Percentiles rank a stretch among this genome's conserved stretches.
Conservation (phyloP, 2,888 invertebrate species). For the Amiota mariae region DNA sequence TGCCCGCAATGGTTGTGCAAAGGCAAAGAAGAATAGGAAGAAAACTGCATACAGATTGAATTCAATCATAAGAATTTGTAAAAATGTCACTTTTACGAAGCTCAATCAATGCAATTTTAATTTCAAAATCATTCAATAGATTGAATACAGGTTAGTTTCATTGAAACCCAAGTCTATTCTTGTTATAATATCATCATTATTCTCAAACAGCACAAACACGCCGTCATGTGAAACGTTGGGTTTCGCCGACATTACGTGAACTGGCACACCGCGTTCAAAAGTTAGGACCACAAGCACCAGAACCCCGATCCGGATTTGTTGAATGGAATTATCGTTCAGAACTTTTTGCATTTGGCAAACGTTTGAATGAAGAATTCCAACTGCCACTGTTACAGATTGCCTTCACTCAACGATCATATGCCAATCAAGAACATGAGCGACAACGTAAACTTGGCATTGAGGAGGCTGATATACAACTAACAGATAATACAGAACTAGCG, state of each 20-base stretch:
- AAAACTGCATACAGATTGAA: no score
- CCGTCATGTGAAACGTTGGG: conserved; percentile 76
- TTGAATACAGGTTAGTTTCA: conserved; percentile 39
- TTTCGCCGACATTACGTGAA: conserved; percentile 80
- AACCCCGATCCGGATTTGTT: conserved; percentile 78
- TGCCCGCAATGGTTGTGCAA: no score
- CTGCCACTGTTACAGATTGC: conserved; percentile 81
- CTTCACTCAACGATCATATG: conserved; percentile 86
- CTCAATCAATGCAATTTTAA: conserved; percentile 31
- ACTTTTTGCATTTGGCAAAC: conserved; percentile 88
- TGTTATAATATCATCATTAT: conserved; percentile 29
- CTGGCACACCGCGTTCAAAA: conserved; percentile 77
- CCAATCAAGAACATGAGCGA: conserved; percentile 81
- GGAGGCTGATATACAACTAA: conserved; percentile 75
- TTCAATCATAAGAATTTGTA: background rate
- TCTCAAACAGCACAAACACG: conserved; percentile 48
- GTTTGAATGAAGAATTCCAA: conserved; percentile 89
- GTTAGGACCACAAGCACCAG: conserved; percentile 76
- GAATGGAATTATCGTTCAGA: conserved; percentile 94
- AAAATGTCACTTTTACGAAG: conserved; percentile 55
- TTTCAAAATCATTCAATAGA: conserved; percentile 36
- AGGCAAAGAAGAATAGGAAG: no score
- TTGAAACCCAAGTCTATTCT: background rate
- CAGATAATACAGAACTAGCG: conserved; percentile 81
- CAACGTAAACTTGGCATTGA: conserved; percentile 83